These are phyloP conservation scores for Seira ritae DNA, from an alignment of 2,888 invertebrate species.

Conservation along the genomic window DNA sequence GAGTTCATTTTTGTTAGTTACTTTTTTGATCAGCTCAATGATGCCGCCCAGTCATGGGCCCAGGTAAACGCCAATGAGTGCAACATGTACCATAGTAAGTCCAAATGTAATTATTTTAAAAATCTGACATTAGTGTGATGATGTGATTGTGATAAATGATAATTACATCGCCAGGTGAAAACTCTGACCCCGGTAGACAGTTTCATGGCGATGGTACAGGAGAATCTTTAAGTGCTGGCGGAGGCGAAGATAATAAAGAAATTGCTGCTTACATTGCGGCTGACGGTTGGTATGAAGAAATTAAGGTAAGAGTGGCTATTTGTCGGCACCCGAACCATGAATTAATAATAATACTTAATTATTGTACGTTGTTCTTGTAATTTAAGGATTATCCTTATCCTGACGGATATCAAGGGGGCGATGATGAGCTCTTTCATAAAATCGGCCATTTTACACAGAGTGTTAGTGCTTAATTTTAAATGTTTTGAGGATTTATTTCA, in stretches of 20 bases:
- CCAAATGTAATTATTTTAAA: too few relatives aligned
- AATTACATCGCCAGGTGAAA: too few relatives aligned
- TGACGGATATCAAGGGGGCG: background rate
- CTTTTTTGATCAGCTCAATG: slow-evolving; percentile 30
- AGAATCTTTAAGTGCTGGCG: slow-evolving; percentile 13
- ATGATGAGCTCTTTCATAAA: slow-evolving; percentile 24
- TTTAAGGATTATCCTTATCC: slow-evolving; percentile 45
- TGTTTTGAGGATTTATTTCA: too few relatives aligned
- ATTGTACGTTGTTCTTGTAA: too few relatives aligned
- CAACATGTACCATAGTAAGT: slow-evolving; percentile 49
- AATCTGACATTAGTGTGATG: too few relatives aligned
- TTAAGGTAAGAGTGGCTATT: too few relatives aligned
- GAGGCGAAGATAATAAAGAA: background rate
- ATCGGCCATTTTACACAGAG: slow-evolving; percentile 54
- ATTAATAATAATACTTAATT: too few relatives aligned
- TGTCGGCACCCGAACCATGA: too few relatives aligned
- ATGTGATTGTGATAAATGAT: too few relatives aligned
- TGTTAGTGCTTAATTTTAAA: too few relatives aligned
- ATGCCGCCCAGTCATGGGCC: slow-evolving; percentile 46
- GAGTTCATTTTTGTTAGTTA: too few relatives aligned
- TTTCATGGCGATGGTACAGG: slow-evolving; percentile 34
- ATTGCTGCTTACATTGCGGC: slow-evolving; percentile 30
- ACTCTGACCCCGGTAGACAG: background rate
- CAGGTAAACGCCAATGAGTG: slow-evolving; percentile 39
- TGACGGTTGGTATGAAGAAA: slow-evolving; percentile 55